Evolutionary conservation across 2,113 vertebrate genomes (phyloP), one percentile per base, ranked within the genome.

Genomic region (Phocoena phocoena): DNA sequence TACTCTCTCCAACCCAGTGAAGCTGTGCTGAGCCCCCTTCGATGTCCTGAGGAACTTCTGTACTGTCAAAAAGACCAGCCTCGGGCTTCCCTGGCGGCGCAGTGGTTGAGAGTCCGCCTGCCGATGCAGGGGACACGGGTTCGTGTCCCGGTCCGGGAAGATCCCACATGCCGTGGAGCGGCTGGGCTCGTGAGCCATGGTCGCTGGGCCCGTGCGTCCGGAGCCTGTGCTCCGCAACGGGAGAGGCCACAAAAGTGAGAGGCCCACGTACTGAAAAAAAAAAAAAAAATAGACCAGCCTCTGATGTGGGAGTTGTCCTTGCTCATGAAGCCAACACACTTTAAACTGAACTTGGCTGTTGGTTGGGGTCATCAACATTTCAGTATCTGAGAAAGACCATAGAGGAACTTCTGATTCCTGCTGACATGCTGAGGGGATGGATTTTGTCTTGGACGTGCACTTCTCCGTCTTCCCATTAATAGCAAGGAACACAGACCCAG

Each of bases 321-420:
- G 25, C 53, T 13, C 63, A 21, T 5, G 25, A 31, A 83, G 47
- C 31, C 76, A 79, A 55, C 11, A n/a, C 50, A 55, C 76, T 58
- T 93, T 85, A 38, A 63, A 13, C 23, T 63, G 77, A 93, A 70
- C 68, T 92, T 95, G 55, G 28, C 28, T 38, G 36, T 68, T 68
- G n/a, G 14, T 47, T 63, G 76, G 82, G 70, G 70, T 85, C 47
- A 60, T 50, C n/a, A 58, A 13, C 44, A 55, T 88, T 91, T 76
- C 26, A 53, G 41, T 80, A 28, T 86, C 68, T 83, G 47, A 73
- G 83, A 55, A 92, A 83, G 47, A 36, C 20, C 65, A 1, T 20
- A 95, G 94, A 87, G 87, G 94, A 87, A 96, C 97, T 94, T 90
- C 33, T 80, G 63, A 38, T 90, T 95, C 84, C 84, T 83, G 80